Evolutionary conservation across 2,888 invertebrate genomes (phyloP).

Genomic region (Ariolimax columbianus): DNA sequence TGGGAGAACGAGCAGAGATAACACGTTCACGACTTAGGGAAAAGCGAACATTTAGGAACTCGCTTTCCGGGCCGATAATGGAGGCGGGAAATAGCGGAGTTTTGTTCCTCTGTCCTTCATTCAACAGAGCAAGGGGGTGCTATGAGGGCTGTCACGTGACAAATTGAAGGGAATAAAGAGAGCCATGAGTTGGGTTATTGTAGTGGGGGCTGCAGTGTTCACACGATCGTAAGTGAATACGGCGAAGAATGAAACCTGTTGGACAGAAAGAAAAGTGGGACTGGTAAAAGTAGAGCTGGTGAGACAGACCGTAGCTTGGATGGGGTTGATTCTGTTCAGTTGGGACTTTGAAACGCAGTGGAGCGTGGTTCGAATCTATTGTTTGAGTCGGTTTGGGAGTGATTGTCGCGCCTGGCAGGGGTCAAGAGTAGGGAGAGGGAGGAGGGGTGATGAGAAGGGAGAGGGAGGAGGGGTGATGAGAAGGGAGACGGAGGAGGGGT

Average conservation of each 20-base stretch:
- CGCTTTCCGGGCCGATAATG: background rate
- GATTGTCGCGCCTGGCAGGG: background rate
- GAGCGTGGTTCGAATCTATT: background rate
- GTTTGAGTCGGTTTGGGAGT: background rate
- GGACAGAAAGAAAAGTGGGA: background rate
- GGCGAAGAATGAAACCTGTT: background rate
- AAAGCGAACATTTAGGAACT: background rate
- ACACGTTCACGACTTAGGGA: background rate
- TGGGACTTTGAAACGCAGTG: background rate
- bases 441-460: too few relatives aligned
- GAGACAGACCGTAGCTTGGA: background rate
- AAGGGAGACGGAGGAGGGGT: too few relatives aligned
- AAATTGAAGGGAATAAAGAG: background rate
- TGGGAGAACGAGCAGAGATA: background rate
- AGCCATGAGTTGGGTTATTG: background rate
- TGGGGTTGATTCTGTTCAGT: background rate
- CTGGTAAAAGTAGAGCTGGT: background rate
- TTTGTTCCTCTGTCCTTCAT: background rate
- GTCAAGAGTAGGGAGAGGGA: too few relatives aligned
- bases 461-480: too few relatives aligned
- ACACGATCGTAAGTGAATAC: background rate
- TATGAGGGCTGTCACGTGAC: background rate
- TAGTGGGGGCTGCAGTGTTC: background rate
- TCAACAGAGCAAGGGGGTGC: background rate
- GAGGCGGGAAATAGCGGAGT: background rate